phyloP scores from a whole-genome alignment of 2,797 vertebrate species.

The Platalea minor region DNA sequence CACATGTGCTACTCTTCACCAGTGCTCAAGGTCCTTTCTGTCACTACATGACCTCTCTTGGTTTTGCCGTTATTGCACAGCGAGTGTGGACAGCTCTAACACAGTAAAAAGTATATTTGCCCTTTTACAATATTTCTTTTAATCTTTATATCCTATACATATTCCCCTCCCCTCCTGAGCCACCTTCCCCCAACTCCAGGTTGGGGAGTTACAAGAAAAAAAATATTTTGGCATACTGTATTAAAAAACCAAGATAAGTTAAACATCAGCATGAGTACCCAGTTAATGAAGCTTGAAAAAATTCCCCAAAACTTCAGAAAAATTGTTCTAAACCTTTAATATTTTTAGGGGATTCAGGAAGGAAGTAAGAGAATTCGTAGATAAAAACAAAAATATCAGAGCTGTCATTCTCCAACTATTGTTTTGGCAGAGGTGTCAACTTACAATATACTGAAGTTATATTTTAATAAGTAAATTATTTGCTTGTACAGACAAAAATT shows the following conservation, averaged over 20 bases:
- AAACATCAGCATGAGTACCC: not conserved
- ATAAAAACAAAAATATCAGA: not conserved
- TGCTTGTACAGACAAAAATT: not conserved
- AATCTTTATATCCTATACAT: not conserved
- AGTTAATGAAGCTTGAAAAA: not conserved
- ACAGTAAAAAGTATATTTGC: not conserved
- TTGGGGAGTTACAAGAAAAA: not conserved
- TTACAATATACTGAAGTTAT: not conserved
- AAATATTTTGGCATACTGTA: not conserved
- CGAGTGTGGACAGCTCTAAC: rapidly evolving
- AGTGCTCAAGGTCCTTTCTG: not conserved
- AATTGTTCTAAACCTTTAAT: not conserved
- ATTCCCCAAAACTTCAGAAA: not conserved
- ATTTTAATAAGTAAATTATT: not conserved
- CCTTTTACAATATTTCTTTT: not conserved
- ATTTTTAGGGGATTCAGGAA: not conserved
- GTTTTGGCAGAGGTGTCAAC: not conserved
- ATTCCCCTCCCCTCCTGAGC: not conserved
- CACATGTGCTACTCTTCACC: not conserved
- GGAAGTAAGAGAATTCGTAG: not conserved
- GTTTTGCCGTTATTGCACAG: not conserved
- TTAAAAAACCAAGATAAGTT: not conserved
- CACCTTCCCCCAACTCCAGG: not conserved
- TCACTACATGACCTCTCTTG: not conserved
- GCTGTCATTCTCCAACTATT: not conserved